Evolutionary conservation across 2,888 invertebrate genomes (phyloP).

Genomic region (Chrysomela aeneicollis): DNA sequence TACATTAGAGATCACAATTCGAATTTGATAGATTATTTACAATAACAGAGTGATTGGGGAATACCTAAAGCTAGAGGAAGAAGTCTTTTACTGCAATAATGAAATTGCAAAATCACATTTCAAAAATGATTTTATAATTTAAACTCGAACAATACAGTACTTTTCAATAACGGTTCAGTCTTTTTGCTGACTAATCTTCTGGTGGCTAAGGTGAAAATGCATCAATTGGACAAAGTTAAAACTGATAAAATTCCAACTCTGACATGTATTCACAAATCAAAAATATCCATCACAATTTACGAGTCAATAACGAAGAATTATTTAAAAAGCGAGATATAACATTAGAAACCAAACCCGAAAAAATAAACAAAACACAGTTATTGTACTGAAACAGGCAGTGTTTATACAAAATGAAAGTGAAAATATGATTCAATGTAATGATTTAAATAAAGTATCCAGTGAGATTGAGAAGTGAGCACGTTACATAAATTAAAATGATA

Average conservation of each 20-base stretch:
- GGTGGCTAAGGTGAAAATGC: background rate
- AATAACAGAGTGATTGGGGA: background rate
- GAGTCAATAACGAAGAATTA: no score
- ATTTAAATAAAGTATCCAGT: background rate
- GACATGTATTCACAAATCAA: background rate
- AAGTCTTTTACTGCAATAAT: slow-evolving; percentile 17
- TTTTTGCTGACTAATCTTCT: background rate
- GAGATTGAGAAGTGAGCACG: slow-evolving; percentile 14
- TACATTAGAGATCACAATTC: slow-evolving; percentile 18
- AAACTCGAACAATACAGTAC: background rate
- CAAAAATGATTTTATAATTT: background rate
- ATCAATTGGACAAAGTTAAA: background rate
- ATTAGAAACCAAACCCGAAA: background rate
- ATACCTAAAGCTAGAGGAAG: slow-evolving; percentile 10
- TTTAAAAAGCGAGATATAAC: no score
- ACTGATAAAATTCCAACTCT: background rate
- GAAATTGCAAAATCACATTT: slow-evolving; percentile 15
- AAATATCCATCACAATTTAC: no score
- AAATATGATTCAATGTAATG: background rate
- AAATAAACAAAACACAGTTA: background rate
- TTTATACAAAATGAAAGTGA: background rate
- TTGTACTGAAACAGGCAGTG: slow-evolving; percentile 14
- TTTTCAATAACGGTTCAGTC: background rate
- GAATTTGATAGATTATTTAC: background rate
- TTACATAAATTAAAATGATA: slow-evolving; percentile 21